These are phyloP conservation scores for Armadillidium nasatum DNA, from an alignment of 1,140 invertebrate species.

Conservation along the genomic window DNA sequence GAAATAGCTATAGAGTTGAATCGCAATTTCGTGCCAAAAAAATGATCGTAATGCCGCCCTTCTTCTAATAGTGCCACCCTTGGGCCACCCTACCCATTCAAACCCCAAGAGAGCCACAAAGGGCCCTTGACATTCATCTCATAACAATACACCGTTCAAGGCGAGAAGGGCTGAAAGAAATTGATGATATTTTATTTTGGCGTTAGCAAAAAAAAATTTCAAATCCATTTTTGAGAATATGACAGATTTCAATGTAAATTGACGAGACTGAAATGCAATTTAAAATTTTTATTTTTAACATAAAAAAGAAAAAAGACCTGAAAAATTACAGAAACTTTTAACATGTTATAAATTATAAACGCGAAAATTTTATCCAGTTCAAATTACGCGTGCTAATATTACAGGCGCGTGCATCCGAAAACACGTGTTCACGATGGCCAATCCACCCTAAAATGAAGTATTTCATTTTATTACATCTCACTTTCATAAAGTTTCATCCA, in stretches of 20 bases:
- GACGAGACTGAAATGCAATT: too few species aligned
- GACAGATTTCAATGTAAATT: too few species aligned
- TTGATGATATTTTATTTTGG: slow-evolving; percentile 1
- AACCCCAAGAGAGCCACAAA: slow-evolving; percentile 6
- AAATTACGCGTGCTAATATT: neutral
- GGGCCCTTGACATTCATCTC: slow-evolving; percentile 8
- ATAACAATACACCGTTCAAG: slow-evolving; percentile 1
- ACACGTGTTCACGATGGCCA: too few species aligned
- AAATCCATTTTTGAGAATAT: too few species aligned
- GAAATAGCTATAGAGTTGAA: too few species aligned
- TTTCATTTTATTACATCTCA: too few species aligned
- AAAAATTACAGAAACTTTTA: too few species aligned
- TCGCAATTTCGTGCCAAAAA: too few species aligned
- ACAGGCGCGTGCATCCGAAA: neutral
- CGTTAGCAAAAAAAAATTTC: neutral
- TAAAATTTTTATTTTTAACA: too few species aligned
- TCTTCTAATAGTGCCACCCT: neutral
- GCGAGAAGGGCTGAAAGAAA: neutral
- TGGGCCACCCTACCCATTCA: slow-evolving; percentile 1
- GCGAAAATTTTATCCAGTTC: neutral
- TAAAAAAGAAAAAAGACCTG: too few species aligned
- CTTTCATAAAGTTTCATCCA: too few species aligned
- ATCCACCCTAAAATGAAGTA: too few species aligned
- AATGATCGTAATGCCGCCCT: neutral
- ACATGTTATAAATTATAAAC: neutral